Evolutionary conservation across 1,140 invertebrate species (phyloP), one percentile per base, ranked within the genome.

Genomic region (Temnothorax longispinosus): DNA sequence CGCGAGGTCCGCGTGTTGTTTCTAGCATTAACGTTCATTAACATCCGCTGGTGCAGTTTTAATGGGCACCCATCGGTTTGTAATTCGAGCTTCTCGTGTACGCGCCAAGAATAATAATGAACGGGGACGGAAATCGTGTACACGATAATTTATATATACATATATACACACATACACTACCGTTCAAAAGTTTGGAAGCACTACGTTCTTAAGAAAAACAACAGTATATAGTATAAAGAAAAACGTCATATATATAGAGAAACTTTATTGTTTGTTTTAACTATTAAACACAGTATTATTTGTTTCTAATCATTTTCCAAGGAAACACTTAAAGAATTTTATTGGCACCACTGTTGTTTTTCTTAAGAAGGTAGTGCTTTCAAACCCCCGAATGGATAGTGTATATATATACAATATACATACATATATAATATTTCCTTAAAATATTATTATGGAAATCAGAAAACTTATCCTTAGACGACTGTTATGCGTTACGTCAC

Each of bases 11-110:
- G 67, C 88, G 84, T 71, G 80, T 72, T 82, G 41, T 44, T 81
- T 62, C 41, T 35, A n/a, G 32, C 71, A 82, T 90, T 90, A 89
- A 89, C 84, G 88, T 32, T 89, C 87, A 87, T 89, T 89, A 90
- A 90, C 88, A 89, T 89, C 82, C 71, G 60, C 67, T 35, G 64
- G 64, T 76, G 62, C 72, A 72, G 50, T 81, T 90, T 89, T 90
- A 89, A 86, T 77, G 85, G 62, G 74, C 62, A 10, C 84, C 47
- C 75, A 54, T 71, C 35, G 77, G 38, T 69, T 81, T 38, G 32
- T 47, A 71, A 71, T 71, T 13, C 35, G 35, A 54, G 35, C 21
- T 65, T 44, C 32, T 81, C 47, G 64, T 21, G 38, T 47, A 69
- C 27, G 21, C 21, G 65, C n/a, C 50, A 56, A 47, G 41, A 74